Conservation (phyloP, 1,140 invertebrate genomes). For the Polypedilum pembai region DNA sequence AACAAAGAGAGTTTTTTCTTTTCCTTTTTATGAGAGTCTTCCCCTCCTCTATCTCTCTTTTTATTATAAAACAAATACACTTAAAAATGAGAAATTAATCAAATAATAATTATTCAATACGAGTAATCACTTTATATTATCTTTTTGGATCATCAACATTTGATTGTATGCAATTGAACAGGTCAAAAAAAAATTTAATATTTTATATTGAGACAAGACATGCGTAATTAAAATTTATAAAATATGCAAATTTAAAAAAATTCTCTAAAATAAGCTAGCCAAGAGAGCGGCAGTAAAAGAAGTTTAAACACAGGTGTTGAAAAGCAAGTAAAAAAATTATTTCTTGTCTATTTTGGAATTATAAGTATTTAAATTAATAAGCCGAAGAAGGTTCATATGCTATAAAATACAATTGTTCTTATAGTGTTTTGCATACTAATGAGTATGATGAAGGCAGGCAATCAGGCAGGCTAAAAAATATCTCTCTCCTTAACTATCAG, state of each 20-base stretch:
- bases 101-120: no score
- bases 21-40: no score
- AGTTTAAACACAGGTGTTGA: not conserved
- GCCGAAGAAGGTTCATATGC: not conserved
- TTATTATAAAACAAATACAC: no score
- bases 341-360: slow-evolving; percentile 10
- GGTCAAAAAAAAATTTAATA: no score
- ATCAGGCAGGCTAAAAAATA: not conserved
- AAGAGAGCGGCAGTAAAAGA: not conserved
- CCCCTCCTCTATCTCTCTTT: no score
- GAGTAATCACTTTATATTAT: no score
- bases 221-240: slow-evolving; percentile 15
- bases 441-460: no score
- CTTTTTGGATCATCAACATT: no score
- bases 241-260: slow-evolving; percentile 13
- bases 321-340: not conserved
- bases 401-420: not conserved
- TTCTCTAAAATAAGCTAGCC: not conserved
- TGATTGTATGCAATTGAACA: no score
- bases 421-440: slow-evolving; percentile 24
- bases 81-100: no score
- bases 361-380: slow-evolving; percentile 4
- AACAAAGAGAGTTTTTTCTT: no score
- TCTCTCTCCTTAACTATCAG: not conserved
- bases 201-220: no score